A percentile compares a stretch with the other conserved stretches of the same genome.
Conservation (phyloP, 1,140 invertebrate species). For the Capitella teleta region DNA sequence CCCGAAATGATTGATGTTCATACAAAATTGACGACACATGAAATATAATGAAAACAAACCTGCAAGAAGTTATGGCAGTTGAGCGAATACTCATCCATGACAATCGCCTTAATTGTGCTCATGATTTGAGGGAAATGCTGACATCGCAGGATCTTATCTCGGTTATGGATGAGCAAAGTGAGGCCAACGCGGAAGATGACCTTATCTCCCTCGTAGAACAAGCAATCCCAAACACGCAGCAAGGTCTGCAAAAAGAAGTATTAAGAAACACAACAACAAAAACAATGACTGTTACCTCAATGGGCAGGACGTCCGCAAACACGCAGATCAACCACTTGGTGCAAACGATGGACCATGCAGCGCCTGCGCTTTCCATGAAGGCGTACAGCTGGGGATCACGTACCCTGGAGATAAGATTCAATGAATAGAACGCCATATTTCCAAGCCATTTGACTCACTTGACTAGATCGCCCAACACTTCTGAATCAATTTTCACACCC, state of each 20-base stretch:
- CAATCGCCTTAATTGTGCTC: conserved; percentile 65
- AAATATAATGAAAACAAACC: conserved; percentile 43
- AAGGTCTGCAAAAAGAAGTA: conserved; percentile 54
- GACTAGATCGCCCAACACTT: conserved; percentile 72
- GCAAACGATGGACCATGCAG: conserved; percentile 75
- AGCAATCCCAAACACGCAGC: conserved; percentile 83
- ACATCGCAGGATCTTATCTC: conserved; percentile 56
- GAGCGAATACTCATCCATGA: conserved; percentile 57
- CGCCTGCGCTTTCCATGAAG: conserved; percentile 61
- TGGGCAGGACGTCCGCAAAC: conserved; percentile 79
- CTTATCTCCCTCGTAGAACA: conserved; percentile 87
- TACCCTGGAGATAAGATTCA: not conserved
- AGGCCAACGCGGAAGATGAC: conserved; percentile 74
- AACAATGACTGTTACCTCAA: conserved; percentile 48
- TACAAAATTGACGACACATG: not conserved
- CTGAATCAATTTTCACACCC: conserved; percentile 73
- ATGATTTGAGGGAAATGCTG: conserved; percentile 62
- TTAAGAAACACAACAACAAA: not conserved
- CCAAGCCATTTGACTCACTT: conserved; percentile 40
- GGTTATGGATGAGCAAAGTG: conserved; percentile 65
- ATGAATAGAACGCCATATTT: too few relatives aligned
- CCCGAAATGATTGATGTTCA: not conserved
- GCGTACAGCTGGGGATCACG: conserved; percentile 57
- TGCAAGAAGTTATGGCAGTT: conserved; percentile 76
- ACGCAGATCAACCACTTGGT: conserved; percentile 92